These are phyloP conservation scores for Panopea generosa DNA, from an alignment of 2,888 invertebrate species.

Conservation along the genomic window DNA sequence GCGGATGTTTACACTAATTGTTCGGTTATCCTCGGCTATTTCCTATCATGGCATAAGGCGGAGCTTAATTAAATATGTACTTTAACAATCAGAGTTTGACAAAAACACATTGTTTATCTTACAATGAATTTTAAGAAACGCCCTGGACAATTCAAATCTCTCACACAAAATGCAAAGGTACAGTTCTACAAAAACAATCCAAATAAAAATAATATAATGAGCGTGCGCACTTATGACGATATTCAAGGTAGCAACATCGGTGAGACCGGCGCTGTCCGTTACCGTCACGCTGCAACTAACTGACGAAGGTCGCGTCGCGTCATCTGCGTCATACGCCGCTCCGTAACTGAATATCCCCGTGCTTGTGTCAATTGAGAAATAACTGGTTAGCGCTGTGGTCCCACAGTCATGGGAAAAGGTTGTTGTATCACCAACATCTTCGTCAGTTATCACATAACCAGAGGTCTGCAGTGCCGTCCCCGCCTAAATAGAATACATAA, in stretches of 20 bases:
- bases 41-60: no score
- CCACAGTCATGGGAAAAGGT: slow-evolving; percentile 65
- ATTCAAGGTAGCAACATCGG: slow-evolving; percentile 16
- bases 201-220: no score
- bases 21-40: no score
- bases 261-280: slow-evolving; percentile 48
- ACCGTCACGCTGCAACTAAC: slow-evolving; percentile 55
- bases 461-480: slow-evolving; percentile 16
- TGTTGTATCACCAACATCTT: slow-evolving; percentile 56
- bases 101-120: no score
- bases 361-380: slow-evolving; percentile 61
- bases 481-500: slow-evolving; percentile 1
- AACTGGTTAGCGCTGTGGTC: slow-evolving; percentile 58
- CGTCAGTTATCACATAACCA: slow-evolving; percentile 64
- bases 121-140: no score
- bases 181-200: no score
- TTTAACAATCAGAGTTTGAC: no score
- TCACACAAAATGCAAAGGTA: no score
- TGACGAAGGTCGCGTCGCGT: slow-evolving; percentile 26
- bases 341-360: slow-evolving; percentile 50
- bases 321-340: slow-evolving; percentile 29
- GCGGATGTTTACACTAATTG: no score
- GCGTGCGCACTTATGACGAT: slow-evolving; percentile 38
- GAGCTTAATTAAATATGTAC: no score
- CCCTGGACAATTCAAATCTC: no score